These are phyloP conservation scores for Drosophila mimetica DNA, from an alignment of 2,888 invertebrate genomes.

Conservation along the genomic window DNA sequence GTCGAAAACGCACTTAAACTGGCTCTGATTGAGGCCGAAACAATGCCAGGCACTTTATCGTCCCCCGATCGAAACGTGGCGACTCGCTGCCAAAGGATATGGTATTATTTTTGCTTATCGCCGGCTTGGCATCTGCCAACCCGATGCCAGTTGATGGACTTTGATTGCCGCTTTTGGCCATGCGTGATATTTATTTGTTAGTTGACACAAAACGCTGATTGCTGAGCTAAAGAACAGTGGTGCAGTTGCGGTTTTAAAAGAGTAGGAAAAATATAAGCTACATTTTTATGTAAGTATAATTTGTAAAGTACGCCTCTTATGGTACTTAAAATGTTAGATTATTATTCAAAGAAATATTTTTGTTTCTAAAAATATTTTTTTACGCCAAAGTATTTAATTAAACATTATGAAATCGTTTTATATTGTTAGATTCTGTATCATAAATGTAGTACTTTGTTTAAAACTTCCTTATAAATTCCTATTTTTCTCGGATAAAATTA, in stretches of 20 bases:
- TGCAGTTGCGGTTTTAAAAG: not conserved
- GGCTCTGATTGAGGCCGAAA: slow-evolving; percentile 68
- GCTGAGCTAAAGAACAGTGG: slow-evolving; percentile 33
- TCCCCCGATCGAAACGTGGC: slow-evolving; percentile 42
- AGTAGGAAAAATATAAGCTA: no score
- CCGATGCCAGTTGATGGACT: slow-evolving; percentile 62
- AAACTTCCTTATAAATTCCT: no score
- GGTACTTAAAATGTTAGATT: no score
- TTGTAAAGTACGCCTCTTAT: no score
- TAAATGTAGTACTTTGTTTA: no score
- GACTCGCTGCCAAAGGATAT: slow-evolving; percentile 41
- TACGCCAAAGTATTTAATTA: no score
- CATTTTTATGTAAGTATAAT: no score
- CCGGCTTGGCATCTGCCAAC: slow-evolving; percentile 65
- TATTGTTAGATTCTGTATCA: no score
- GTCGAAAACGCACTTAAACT: slow-evolving; percentile 73
- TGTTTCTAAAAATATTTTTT: no score
- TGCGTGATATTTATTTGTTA: slow-evolving; percentile 81
- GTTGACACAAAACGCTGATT: slow-evolving; percentile 78
- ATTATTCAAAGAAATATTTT: no score
- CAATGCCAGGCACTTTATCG: slow-evolving; percentile 69
- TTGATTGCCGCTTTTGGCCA: slow-evolving; percentile 79
- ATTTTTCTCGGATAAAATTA: not conserved
- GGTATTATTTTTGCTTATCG: slow-evolving; percentile 30
- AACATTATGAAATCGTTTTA: no score